Percentiles rank a stretch among this genome's conserved stretches.
Conservation (phyloP, 1,140 invertebrate species). For the Bursaphelenchus mucronatus region DNA sequence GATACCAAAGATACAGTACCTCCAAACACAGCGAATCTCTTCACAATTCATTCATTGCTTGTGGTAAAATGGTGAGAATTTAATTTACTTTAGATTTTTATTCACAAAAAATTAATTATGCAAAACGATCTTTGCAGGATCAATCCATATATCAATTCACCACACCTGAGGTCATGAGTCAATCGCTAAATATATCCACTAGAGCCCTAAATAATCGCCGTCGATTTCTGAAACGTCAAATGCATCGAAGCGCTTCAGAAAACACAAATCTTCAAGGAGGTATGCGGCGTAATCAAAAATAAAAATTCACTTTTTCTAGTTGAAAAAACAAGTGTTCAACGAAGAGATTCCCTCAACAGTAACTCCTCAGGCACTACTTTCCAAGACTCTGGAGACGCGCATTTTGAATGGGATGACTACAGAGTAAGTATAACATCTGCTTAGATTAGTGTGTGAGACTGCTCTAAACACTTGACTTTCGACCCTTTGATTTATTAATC, state of each 20-base stretch:
- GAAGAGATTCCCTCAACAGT: slow-evolving; percentile 25
- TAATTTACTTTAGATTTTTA: too few relatives aligned
- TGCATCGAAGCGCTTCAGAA: slow-evolving; percentile 35
- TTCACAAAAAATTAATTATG: too few relatives aligned
- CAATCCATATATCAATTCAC: slow-evolving; percentile 17
- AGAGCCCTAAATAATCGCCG: background rate
- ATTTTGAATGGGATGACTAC: slow-evolving; percentile 38
- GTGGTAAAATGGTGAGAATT: too few relatives aligned
- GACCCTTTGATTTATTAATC: too few relatives aligned
- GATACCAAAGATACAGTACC: slow-evolving; percentile 2
- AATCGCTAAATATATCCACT: slow-evolving; percentile 16
- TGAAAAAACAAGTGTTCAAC: slow-evolving; percentile 3
- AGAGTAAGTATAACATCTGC: slow-evolving; percentile 12
- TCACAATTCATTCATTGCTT: background rate
- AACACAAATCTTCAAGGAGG: slow-evolving; percentile 4
- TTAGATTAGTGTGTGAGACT: too few relatives aligned
- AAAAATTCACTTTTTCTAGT: background rate
- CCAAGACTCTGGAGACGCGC: slow-evolving; percentile 33
- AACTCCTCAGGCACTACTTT: slow-evolving; percentile 29
- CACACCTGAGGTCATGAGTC: slow-evolving; percentile 24
- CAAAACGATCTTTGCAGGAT: too few relatives aligned
- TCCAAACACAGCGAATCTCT: background rate
- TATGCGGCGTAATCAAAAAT: background rate
- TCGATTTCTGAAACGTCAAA: slow-evolving; percentile 16
- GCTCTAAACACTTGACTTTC: too few relatives aligned